Evolutionary conservation across 2,888 invertebrate species (phyloP), one percentile per base, ranked within the genome.

Genomic region (Pristionchus mayeri): DNA sequence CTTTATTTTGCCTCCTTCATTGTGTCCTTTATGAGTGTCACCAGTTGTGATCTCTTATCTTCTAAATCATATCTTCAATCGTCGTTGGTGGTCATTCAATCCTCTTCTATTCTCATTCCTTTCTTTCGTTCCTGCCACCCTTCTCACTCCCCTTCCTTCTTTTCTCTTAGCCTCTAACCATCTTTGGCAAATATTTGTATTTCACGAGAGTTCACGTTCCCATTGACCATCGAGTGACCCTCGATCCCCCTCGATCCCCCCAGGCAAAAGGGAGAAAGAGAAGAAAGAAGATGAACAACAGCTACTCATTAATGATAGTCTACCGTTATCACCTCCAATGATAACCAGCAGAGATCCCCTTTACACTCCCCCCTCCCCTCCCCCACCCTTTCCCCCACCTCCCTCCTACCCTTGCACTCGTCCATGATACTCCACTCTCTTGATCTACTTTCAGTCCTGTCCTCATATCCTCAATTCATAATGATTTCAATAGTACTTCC

Each of bases 181-280:
- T 81, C 81, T 81, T 81, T 81, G 81, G 81, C 81, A 81, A 81
- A 81, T 81, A 81, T 81, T 81, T 81, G 81, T 81, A 44, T 81
- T 67, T 54, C 81, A 60, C 57, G 57, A 60, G 60, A 44, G 81
- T 81, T 81, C 81, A 81, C 81, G 81, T 81, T 60, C 30, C 18
- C 18, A 7, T 54, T 13, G 57, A 67, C 34, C 37, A 37, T n/a
- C 34, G 67, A 67, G 67, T 67, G 67, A 67, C 67, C 67, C 34
- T 27, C 16, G 57, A n/a, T n/a, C n/a, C n/a, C n/a, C n/a, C n/a
- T n/a, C n/a, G n/a, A n/a, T 60, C 34, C 67, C 67, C 67, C 37
- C 18, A 24, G 54, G 79, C 34, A 7, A 60, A 21, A 60, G 34
- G 27, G 48, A 44, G 11, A 18, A 7, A 81, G 48, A 21, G 44